These are phyloP conservation scores for Tamandua tetradactyla DNA, from an alignment of 2,797 vertebrate species.

Conservation along the genomic window DNA sequence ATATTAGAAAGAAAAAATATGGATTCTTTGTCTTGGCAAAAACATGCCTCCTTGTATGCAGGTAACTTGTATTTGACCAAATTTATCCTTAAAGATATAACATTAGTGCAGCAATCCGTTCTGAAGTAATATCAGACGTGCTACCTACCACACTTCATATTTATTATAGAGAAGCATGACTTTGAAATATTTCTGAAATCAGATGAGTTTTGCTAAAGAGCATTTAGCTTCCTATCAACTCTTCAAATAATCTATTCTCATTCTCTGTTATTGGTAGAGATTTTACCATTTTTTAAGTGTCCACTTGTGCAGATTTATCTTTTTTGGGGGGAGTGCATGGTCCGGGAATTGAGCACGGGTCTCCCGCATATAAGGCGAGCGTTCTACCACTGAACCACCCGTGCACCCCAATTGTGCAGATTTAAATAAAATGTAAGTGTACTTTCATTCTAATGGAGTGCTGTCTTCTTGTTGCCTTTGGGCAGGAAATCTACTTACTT, in stretches of 20 bases:
- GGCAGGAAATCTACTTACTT: neutral
- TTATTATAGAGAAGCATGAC: neutral
- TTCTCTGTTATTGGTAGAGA: neutral
- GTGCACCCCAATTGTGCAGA: neutral
- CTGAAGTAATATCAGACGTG: neutral
- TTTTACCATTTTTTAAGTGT: neutral
- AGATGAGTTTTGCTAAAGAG: neutral
- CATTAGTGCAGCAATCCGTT: neutral
- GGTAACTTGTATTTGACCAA: neutral
- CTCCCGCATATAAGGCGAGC: too few relatives aligned
- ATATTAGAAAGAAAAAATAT: neutral
- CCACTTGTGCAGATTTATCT: neutral
- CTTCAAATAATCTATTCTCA: neutral
- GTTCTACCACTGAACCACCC: too few relatives aligned
- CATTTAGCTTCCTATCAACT: neutral
- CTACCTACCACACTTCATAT: neutral
- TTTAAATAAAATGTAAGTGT: constrained; percentile 36
- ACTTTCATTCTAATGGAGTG: neutral
- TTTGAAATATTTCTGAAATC: neutral
- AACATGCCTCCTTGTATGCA: neutral
- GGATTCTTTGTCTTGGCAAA: neutral
- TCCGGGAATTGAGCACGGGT: too few relatives aligned
- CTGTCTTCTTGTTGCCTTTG: neutral
- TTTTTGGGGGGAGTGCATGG: too few relatives aligned
- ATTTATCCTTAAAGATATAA: neutral